phyloP scores from a whole-genome alignment of 2,797 vertebrate species.

The Australoheros facetus region DNA sequence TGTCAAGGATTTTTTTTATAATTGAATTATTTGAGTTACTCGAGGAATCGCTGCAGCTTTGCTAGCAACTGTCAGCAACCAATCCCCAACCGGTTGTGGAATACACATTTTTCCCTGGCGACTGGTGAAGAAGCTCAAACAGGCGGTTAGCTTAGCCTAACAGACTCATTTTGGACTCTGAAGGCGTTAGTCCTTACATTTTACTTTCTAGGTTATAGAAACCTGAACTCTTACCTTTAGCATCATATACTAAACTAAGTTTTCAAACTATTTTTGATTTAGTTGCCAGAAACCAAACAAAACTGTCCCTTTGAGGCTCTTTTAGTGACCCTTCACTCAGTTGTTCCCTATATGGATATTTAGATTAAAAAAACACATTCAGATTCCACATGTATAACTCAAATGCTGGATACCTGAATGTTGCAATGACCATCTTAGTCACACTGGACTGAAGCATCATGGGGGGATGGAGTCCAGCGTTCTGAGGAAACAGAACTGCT shows the following conservation, averaged over 20 bases:
- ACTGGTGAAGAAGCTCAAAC: not conserved
- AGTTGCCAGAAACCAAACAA: not conserved
- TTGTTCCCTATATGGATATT: not conserved
- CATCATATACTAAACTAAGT: not conserved
- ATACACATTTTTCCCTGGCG: accelerated
- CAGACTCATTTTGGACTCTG: not conserved
- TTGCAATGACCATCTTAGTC: conserved; percentile 6
- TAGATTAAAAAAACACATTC: not conserved
- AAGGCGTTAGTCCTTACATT: not conserved
- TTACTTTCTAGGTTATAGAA: not conserved
- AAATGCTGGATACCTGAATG: not conserved
- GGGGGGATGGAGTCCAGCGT: not conserved
- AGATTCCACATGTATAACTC: not conserved
- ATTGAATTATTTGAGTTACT: too few relatives aligned
- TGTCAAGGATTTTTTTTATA: too few relatives aligned
- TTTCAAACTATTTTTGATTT: not conserved
- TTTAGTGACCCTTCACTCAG: not conserved
- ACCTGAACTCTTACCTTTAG: accelerated
- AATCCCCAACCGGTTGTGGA: accelerated
- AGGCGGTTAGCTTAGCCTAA: not conserved
- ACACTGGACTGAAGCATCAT: conserved; percentile 3
- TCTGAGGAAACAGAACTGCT: conserved; percentile 30
- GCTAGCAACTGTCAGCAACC: not conserved
- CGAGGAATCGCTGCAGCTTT: not conserved
- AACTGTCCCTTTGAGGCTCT: not conserved